A percentile compares a stretch with the other conserved stretches of the same genome.
Conservation (phyloP, 2,888 invertebrate species). For the Sinopyrophorus schimmeli region DNA sequence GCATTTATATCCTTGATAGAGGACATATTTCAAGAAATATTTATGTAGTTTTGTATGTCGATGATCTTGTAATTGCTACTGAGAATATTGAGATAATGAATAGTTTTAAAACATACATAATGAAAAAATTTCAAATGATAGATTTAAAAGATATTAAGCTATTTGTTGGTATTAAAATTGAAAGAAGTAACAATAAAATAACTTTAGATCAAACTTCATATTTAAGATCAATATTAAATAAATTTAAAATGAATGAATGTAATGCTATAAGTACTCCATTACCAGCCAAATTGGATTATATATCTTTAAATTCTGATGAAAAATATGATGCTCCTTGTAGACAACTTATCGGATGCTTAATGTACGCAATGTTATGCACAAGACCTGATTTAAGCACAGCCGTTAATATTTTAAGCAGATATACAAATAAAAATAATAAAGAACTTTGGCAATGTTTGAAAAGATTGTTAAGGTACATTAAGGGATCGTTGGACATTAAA, state of each 20-base stretch:
- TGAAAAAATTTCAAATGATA: conserved; percentile 32
- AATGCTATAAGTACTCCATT: conserved; percentile 12
- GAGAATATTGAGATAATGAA: conserved; percentile 17
- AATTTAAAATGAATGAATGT: conserved; percentile 36
- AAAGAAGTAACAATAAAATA: conserved; percentile 23
- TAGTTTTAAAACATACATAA: conserved; percentile 35
- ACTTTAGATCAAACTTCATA: conserved; percentile 29
- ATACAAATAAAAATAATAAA: conserved; percentile 13
- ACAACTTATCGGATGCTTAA: conserved; percentile 11
- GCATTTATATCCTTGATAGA: conserved; percentile 30
- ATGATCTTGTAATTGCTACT: conserved; percentile 29
- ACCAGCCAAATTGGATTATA: conserved; percentile 2
- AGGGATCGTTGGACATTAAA: conserved; percentile 40
- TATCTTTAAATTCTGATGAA: conserved; percentile 1
- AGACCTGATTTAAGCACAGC: conserved; percentile 4
- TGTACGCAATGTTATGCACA: conserved; percentile 10
- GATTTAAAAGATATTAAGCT: conserved; percentile 35
- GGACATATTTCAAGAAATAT: conserved; percentile 25
- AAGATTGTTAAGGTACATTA: conserved; percentile 40
- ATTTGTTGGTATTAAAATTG: conserved; percentile 34
- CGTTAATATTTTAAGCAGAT: conserved; percentile 3
- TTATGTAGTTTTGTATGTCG: conserved; percentile 34
- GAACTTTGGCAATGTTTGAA: conserved; percentile 19
- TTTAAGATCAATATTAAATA: conserved; percentile 32
- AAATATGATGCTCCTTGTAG: conserved; percentile 15